Percentiles rank a stretch among this genome's conserved stretches.
phyloP scores from a whole-genome alignment of 2,797 vertebrate genomes.

The Lacerta viridis region DNA sequence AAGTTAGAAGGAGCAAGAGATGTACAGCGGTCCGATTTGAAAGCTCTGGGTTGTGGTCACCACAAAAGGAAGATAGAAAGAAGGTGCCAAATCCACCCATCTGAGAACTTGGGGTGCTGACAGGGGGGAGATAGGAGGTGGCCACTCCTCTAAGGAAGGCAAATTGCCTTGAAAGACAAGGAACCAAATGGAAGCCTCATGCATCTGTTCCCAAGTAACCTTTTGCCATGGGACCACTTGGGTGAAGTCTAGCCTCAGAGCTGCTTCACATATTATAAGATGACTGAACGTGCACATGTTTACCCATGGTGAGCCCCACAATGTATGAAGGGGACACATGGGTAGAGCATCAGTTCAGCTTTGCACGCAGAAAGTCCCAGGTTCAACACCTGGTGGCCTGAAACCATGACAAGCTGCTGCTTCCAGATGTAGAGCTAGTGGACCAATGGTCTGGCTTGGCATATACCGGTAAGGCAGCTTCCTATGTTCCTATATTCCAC shows the following conservation, averaged over 20 bases:
- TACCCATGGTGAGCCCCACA: not conserved
- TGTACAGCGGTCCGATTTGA: not conserved
- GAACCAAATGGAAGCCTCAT: not conserved
- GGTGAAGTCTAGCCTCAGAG: not conserved
- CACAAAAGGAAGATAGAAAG: not conserved
- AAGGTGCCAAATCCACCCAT: no score
- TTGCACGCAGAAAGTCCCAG: no score
- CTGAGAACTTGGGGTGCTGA: not conserved
- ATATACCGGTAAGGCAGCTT: no score
- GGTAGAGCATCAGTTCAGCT: no score
- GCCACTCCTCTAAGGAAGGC: not conserved
- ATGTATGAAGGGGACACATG: not conserved
- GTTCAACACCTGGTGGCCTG: no score
- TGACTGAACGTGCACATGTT: not conserved
- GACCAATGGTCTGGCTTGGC: not conserved
- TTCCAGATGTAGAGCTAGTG: no score
- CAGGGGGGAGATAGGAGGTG: not conserved
- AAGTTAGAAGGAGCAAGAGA: not conserved
- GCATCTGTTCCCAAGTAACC: not conserved
- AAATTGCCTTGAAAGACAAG: not conserved
- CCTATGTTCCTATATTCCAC: not conserved
- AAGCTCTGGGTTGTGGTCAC: not conserved
- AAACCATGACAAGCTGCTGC: no score
- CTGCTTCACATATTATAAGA: not conserved
- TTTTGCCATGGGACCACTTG: not conserved